These are phyloP conservation scores for Brachionus koreanus DNA, from an alignment of 1,140 invertebrate genomes.

Conservation along the genomic window DNA sequence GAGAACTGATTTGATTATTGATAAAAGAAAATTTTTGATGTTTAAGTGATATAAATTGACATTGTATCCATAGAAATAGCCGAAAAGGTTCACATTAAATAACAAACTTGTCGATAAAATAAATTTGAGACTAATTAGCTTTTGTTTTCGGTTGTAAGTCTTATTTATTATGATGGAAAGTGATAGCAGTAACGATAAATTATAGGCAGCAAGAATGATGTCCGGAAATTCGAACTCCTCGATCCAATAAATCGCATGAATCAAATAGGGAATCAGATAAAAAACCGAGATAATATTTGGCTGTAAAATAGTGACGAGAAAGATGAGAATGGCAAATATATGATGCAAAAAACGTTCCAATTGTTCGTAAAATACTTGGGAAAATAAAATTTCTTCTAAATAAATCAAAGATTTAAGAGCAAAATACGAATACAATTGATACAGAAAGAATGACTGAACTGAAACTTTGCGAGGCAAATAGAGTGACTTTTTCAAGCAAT, in stretches of 20 bases:
- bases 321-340: neutral
- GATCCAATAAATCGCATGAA: slow-evolving; percentile 2
- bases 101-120: neutral
- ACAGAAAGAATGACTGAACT: neutral
- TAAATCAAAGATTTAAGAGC: neutral
- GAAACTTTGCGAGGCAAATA: neutral
- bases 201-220: neutral
- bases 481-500: neutral
- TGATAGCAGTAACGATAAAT: neutral
- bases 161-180: neutral
- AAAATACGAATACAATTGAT: slow-evolving; percentile 15
- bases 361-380: neutral
- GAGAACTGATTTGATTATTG: neutral
- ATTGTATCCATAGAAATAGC: slow-evolving; percentile 1
- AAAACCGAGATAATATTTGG: neutral
- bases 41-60: neutral
- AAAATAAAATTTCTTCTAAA: neutral
- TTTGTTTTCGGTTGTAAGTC: neutral
- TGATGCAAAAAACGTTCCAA: slow-evolving; percentile 10
- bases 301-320: neutral
- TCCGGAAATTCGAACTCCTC: neutral
- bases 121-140: neutral
- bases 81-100: slow-evolving; percentile 13
- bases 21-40: neutral
- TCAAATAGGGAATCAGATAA: neutral